Base-by-base conservation (phyloP, 2,113 vertebrate genomes). In the Protobothrops flavoviridis region DNA sequence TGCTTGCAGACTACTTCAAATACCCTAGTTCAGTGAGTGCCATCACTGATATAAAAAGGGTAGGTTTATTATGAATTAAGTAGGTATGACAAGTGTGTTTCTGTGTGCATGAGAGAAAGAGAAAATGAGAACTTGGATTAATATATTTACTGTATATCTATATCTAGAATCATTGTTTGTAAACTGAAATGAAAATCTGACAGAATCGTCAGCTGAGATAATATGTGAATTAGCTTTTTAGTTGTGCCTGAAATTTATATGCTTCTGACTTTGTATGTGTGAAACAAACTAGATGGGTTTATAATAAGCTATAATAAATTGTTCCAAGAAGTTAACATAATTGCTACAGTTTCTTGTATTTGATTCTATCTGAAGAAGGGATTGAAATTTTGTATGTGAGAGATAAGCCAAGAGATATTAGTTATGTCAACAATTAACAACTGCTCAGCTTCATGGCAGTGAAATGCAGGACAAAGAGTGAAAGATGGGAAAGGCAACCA, bases 1-100 rank as follows among this genome's bases (percentile, higher is more conserved):
- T 99, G 99, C 97, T 99, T 94, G 99, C 99, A 0, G 99, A 99
- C 97, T 99, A 99, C 97, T 99, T 99, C 97, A 99, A 99, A 96
- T 99, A 99, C 95, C 99, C 99, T 94, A 99, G 99, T 97, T 99
- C 99, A 1, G 99, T 99, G 97, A 99, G 99, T 3, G 98, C 99
- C 95, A 99, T 99, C 98, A 98, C 99, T 2, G 99, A 99, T 97
- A 99, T 99, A 97, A 99, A 99, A 97, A 98, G 99, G 98, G 99
- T 99, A 97, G 3, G 98, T 97, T 95, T 91, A 94, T 45, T 5
- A 6, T 57, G 50, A 85, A 43, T 45, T 3, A 56, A 33, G 20
- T 91, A 15, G 50, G 89, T 89, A 17, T 56, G 55, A 55, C 39
- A 93, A 53, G 4, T 39, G 15, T 64, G 26, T 50, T 13, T 85